phyloP scores from a whole-genome alignment of 2,113 vertebrate species.

The Aviceda subcristata region DNA sequence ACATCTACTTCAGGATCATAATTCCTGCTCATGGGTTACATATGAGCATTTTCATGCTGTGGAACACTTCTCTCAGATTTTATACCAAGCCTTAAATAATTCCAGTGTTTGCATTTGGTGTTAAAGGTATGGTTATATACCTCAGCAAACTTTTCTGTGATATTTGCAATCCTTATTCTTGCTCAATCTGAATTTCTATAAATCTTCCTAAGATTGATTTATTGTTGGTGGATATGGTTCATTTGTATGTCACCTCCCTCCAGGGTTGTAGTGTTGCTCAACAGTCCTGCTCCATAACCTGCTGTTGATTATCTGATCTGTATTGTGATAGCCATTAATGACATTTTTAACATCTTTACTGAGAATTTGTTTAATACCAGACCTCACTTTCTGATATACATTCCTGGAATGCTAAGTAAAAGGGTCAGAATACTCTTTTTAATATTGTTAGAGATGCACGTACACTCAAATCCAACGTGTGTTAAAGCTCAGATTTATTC shows the following conservation, averaged over 20 bases:
- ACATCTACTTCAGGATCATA: neutral
- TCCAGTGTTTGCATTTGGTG: neutral
- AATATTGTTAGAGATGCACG: no score
- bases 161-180: neutral
- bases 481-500: no score
- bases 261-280: neutral
- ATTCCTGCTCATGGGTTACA: neutral
- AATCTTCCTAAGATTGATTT: neutral
- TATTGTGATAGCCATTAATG: neutral
- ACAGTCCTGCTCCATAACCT: neutral
- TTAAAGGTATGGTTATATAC: neutral
- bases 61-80: neutral
- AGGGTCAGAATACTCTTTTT: neutral
- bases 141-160: neutral
- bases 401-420: neutral
- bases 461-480: no score
- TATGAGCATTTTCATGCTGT: neutral
- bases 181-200: neutral
- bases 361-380: neutral
- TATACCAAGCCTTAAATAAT: neutral
- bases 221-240: neutral
- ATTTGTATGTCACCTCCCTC: neutral
- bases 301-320: neutral
- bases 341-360: neutral
- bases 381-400: neutral